Evolutionary conservation across 2,888 invertebrate species (phyloP).

Genomic region (Lampropteryx suffumata): DNA sequence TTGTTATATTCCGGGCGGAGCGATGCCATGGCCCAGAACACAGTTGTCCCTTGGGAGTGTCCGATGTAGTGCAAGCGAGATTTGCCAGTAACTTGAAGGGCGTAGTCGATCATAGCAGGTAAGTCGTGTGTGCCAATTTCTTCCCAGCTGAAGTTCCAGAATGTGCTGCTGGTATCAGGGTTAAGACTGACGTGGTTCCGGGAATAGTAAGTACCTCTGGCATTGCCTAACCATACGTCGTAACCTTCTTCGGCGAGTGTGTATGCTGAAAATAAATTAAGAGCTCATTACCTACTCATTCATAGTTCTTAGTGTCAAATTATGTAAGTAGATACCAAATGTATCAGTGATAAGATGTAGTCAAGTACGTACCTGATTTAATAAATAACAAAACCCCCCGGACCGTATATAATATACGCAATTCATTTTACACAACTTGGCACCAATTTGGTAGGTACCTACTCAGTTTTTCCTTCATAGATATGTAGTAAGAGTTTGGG

Average conservation of each 20-base stretch:
- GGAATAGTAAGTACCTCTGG: conserved; percentile 5
- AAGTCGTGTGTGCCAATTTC: conserved; percentile 5
- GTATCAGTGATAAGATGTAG: too few species aligned
- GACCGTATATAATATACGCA: too few species aligned
- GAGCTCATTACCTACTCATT: too few species aligned
- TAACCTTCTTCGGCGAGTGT: neutral
- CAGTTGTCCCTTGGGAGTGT: conserved; percentile 5
- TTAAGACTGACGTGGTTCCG: conserved; percentile 26
- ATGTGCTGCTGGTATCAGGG: conserved; percentile 39
- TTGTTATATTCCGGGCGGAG: conserved; percentile 3
- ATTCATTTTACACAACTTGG: too few species aligned
- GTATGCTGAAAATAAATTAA: conserved; percentile 10
- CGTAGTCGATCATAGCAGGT: conserved; percentile 6
- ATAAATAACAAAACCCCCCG: too few species aligned
- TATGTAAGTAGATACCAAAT: too few species aligned
- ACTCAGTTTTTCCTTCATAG: too few species aligned
- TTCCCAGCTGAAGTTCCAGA: conserved; percentile 11
- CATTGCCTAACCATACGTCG: conserved; percentile 12
- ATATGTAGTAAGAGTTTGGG: too few species aligned
- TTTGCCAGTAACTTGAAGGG: neutral
- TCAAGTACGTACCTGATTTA: too few species aligned
- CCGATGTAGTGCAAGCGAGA: neutral
- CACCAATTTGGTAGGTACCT: too few species aligned
- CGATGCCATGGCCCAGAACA: conserved; percentile 5
- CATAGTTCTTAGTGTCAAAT: too few species aligned